Conservation (phyloP, 2,113 vertebrate species). For the Pavo muticus region DNA sequence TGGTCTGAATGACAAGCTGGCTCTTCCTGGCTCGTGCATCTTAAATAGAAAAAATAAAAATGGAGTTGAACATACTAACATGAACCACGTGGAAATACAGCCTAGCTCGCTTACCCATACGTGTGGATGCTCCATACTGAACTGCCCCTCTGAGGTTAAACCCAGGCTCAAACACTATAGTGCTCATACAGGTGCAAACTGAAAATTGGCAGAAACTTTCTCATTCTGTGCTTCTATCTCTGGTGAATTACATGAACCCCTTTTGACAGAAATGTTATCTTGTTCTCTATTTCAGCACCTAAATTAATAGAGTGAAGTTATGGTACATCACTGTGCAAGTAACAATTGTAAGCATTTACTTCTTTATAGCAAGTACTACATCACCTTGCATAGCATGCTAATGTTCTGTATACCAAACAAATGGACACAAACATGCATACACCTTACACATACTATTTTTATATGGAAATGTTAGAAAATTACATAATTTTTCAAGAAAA, state of each 20-base stretch:
- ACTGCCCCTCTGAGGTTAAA: background rate
- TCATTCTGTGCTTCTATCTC: background rate
- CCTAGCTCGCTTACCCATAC: fast-evolving
- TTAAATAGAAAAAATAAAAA: background rate
- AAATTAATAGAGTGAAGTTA: background rate
- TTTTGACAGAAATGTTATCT: background rate
- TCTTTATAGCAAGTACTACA: background rate
- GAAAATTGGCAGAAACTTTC: background rate
- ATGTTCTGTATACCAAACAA: fast-evolving
- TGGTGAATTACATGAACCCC: background rate
- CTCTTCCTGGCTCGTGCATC: background rate
- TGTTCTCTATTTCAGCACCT: background rate
- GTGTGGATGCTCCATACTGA: too few relatives aligned
- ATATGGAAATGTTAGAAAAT: background rate
- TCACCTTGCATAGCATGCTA: background rate
- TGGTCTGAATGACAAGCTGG: background rate
- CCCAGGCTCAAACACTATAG: background rate
- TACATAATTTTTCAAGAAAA: background rate
- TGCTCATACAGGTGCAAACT: background rate
- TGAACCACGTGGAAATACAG: background rate
- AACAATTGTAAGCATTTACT: background rate
- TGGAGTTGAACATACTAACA: background rate
- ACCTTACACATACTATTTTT: background rate
- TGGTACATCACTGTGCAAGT: background rate
- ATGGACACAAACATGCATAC: background rate